A percentile compares a stretch with the other conserved stretches of the same genome.
Evolutionary conservation across 2,888 invertebrate genomes (phyloP).

Genomic region (Drosophila glabriapex): DNA sequence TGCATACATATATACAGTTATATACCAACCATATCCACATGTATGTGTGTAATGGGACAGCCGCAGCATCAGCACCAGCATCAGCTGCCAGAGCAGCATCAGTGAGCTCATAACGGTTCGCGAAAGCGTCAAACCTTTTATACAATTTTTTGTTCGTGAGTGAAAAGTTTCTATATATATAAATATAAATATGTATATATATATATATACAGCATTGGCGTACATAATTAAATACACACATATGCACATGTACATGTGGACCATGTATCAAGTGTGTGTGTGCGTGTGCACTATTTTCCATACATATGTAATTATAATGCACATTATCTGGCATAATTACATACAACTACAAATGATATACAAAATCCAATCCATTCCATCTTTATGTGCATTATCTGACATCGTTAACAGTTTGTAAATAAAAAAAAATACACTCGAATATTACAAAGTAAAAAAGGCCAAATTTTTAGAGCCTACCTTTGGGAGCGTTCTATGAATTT

Average conservation of each 20-base stretch:
- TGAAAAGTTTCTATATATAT: slow-evolving; percentile 35
- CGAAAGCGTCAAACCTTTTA: slow-evolving; percentile 50
- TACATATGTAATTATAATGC: not conserved
- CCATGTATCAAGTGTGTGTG: not conserved
- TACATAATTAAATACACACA: not conserved
- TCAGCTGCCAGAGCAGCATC: slow-evolving; percentile 59
- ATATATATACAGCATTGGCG: slow-evolving; percentile 15
- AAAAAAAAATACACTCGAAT: not conserved
- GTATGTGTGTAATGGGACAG: slow-evolving; percentile 48
- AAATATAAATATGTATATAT: slow-evolving; percentile 8
- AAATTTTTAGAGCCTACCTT: slow-evolving; percentile 2
- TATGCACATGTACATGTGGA: not conserved
- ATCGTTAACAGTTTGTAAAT: not conserved
- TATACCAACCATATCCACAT: slow-evolving; percentile 1
- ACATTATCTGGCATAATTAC: not conserved
- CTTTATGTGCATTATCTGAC: not conserved
- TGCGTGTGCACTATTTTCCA: not conserved
- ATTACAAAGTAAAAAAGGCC: not conserved
- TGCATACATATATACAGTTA: not conserved
- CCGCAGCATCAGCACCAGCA: slow-evolving; percentile 67
- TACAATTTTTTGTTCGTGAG: slow-evolving; percentile 27
- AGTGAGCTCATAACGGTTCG: slow-evolving; percentile 65
- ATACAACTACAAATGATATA: not conserved
- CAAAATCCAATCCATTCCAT: not conserved
- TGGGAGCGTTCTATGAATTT: not conserved